These are phyloP conservation scores for Tokudaia muenninki DNA, from an alignment of 2,797 vertebrate species.

Conservation along the genomic window DNA sequence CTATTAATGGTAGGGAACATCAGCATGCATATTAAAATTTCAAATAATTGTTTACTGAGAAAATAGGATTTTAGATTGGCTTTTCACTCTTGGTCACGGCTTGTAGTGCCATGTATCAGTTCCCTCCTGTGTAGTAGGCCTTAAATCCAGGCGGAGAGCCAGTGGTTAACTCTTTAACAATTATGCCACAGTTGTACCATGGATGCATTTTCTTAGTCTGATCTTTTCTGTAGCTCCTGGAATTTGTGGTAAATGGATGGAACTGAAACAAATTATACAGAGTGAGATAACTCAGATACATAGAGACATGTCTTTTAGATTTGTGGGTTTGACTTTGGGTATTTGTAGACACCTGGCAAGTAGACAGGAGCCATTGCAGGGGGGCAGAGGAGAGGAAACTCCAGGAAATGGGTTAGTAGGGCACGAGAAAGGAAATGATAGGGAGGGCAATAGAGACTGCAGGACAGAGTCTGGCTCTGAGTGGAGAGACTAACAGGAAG, in stretches of 20 bases:
- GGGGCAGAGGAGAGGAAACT: neutral
- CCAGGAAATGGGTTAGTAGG: neutral
- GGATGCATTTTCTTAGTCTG: neutral
- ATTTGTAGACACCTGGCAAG: neutral
- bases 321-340: neutral
- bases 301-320: neutral
- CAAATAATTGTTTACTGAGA: neutral
- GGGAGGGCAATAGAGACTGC: neutral
- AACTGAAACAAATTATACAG: neutral
- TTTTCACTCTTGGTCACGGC: neutral
- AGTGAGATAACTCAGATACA: neutral
- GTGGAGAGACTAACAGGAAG: neutral
- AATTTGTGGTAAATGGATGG: neutral
- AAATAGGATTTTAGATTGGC: conserved; percentile 1
- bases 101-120: neutral
- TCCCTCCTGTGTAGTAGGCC: neutral
- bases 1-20: neutral
- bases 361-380: neutral
- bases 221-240: neutral
- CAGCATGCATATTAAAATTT: neutral
- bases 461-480: neutral
- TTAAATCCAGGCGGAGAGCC: neutral
- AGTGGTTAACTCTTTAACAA: neutral
- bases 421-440: neutral
- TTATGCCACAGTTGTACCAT: neutral